Conservation (phyloP, 2,797 vertebrate species). For the Argentina silus region DNA sequence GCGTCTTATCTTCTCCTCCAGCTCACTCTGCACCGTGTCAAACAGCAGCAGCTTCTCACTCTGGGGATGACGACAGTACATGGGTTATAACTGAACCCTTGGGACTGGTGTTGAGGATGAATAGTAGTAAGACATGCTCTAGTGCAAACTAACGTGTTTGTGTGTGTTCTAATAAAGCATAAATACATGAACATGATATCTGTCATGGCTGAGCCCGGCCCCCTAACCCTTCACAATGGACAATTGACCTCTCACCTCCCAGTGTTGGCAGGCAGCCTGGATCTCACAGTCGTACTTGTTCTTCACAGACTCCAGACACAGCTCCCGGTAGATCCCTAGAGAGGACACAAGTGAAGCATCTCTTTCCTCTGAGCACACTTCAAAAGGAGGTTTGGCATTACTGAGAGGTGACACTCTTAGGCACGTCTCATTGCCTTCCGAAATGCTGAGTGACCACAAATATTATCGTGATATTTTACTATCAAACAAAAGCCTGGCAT, state of each 20-base stretch:
- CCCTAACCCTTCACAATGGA: neutral
- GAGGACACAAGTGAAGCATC: slow-evolving; percentile 11
- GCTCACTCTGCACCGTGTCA: slow-evolving; percentile 95
- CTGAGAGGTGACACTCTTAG: slow-evolving; percentile 1
- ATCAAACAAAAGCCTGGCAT: too few relatives aligned
- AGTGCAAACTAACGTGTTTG: too few relatives aligned
- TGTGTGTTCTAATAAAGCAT: too few relatives aligned
- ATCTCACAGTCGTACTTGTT: slow-evolving; percentile 99
- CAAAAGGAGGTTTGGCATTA: neutral
- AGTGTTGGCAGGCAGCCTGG: slow-evolving; percentile 96
- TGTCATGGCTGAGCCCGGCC: too few relatives aligned
- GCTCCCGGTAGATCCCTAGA: slow-evolving; percentile 85
- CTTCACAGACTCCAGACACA: slow-evolving; percentile 96
- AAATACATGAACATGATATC: too few relatives aligned
- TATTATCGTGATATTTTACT: too few relatives aligned
- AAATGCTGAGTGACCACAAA: too few relatives aligned
- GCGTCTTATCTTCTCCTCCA: slow-evolving; percentile 96
- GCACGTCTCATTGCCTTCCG: too few relatives aligned
- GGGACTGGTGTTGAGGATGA: too few relatives aligned
- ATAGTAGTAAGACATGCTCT: too few relatives aligned
- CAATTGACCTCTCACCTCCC: slow-evolving; percentile 86
- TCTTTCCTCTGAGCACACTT: neutral
- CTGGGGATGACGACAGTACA: slow-evolving; percentile 66
- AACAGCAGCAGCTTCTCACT: slow-evolving; percentile 97
- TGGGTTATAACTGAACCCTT: neutral